Conservation (phyloP, 2,888 invertebrate species). For the Hirtodrosophila cameraria region DNA sequence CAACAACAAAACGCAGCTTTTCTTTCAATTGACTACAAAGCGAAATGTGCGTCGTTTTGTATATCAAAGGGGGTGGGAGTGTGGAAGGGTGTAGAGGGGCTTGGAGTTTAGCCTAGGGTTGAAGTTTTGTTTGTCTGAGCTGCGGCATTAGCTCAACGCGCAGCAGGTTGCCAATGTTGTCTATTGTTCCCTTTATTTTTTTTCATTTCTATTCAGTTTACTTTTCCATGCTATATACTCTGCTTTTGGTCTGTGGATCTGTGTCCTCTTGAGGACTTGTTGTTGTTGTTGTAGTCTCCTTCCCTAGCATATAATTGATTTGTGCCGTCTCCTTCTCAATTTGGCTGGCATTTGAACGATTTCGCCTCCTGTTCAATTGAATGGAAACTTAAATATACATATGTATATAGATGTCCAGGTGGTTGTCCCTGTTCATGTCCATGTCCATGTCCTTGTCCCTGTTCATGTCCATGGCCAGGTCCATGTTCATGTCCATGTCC, state of each 20-base stretch:
- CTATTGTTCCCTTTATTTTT: slow-evolving; percentile 55
- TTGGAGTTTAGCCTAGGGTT: not conserved
- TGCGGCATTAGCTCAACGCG: slow-evolving; percentile 65
- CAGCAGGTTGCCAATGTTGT: slow-evolving; percentile 74
- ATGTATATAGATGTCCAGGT: slow-evolving; percentile 27
- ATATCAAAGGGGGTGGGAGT: not conserved
- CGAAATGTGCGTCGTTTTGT: slow-evolving; percentile 45
- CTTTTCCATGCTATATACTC: slow-evolving; percentile 24
- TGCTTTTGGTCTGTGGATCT: slow-evolving; percentile 9
- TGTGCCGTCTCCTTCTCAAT: slow-evolving; percentile 56
- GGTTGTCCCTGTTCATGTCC: slow-evolving; percentile 12
- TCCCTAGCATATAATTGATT: slow-evolving; percentile 63
- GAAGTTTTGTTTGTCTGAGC: slow-evolving; percentile 70
- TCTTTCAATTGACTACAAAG: slow-evolving; percentile 54
- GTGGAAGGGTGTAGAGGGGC: not conserved
- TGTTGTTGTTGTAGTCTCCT: not conserved
- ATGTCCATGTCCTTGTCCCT: slow-evolving; percentile 2
- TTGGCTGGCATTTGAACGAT: slow-evolving; percentile 59
- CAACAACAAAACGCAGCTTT: slow-evolving; percentile 29
- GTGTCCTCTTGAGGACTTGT: slow-evolving; percentile 15
- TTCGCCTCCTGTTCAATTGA: slow-evolving; percentile 63
- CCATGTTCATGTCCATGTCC: slow-evolving; percentile 22
- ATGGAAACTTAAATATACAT: slow-evolving; percentile 69
- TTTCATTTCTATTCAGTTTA: slow-evolving; percentile 13
- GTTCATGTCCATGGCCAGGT: slow-evolving; percentile 15